Conservation (phyloP, 2,113 vertebrate species). For the Abramis brama region DNA sequence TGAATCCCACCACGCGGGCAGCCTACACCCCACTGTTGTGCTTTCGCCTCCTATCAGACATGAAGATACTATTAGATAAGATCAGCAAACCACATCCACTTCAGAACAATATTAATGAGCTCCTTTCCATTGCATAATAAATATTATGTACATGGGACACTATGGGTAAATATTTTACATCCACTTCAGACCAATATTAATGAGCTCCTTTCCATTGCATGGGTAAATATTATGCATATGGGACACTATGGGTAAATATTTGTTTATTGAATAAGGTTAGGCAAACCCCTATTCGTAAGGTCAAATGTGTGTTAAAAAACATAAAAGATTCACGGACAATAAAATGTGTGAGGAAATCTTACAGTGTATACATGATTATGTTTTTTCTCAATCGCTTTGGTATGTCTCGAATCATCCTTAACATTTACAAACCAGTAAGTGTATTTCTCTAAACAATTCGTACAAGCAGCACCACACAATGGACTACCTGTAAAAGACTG, state of each 20-base stretch:
- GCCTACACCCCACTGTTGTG: conserved; percentile 33
- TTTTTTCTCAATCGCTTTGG: too few species aligned
- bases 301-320: background rate
- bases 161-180: background rate
- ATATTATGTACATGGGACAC: background rate
- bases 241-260: background rate
- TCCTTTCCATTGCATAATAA: background rate
- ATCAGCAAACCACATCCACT: conserved; percentile 1
- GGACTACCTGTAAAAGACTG: too few species aligned
- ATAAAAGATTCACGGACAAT: background rate
- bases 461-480: too few species aligned
- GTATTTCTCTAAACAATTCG: too few species aligned
- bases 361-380: too few species aligned
- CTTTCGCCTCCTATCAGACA: conserved; percentile 30
- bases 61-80: conserved; percentile 21
- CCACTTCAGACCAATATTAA: background rate
- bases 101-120: background rate
- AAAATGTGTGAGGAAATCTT: too few species aligned
- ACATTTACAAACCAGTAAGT: too few species aligned
- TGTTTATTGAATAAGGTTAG: background rate
- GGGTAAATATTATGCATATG: background rate
- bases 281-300: background rate
- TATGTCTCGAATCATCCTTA: too few species aligned
- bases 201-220: background rate
- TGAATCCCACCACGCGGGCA: conserved; percentile 57